These are phyloP conservation scores for Xerus inauris DNA, from an alignment of 2,113 vertebrate genomes.

Conservation along the genomic window DNA sequence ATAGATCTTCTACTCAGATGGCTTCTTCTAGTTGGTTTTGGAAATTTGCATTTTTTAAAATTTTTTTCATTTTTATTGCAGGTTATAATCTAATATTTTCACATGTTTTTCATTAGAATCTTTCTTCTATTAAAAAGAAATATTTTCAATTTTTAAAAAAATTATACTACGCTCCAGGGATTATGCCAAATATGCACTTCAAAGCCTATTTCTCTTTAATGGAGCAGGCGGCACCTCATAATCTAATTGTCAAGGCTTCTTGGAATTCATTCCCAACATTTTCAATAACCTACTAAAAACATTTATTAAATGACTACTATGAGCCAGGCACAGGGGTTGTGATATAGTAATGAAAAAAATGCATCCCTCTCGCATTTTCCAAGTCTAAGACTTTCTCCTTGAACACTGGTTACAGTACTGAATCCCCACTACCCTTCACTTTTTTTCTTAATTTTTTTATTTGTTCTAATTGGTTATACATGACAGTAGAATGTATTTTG, in stretches of 20 bases:
- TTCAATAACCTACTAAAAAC: conserved; percentile 40
- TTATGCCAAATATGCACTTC: not conserved
- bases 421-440: not conserved
- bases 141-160: not conserved
- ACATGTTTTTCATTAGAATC: not conserved
- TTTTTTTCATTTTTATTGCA: no score
- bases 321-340: not conserved
- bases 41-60: no score
- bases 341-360: not conserved
- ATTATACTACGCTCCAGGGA: not conserved
- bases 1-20: no score
- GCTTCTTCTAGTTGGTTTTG: no score
- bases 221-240: not conserved
- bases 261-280: not conserved
- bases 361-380: not conserved
- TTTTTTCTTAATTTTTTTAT: not conserved
- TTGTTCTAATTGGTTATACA: no score
- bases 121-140: conserved; percentile 33
- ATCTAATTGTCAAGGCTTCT: conserved; percentile 2
- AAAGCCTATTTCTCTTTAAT: conserved; percentile 13
- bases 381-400: not conserved
- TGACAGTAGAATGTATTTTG: no score
- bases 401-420: not conserved
- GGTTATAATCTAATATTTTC: no score
- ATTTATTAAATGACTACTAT: not conserved